Percentiles rank a stretch among this genome's conserved stretches.
phyloP scores from a whole-genome alignment of 2,888 invertebrate species.

The Tyria jacobaeae region DNA sequence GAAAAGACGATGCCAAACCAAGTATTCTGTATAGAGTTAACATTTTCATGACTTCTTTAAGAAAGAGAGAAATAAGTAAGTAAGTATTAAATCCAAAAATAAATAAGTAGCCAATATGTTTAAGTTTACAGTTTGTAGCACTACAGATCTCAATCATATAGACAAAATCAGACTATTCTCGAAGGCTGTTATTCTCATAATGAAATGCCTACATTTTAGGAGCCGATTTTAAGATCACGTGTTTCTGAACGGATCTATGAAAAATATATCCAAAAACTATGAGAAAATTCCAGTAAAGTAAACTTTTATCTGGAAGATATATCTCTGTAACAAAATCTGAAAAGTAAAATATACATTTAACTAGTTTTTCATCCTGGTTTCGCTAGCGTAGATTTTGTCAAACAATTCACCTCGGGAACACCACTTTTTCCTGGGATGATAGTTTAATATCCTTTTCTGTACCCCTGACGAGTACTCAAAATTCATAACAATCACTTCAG shows the following conservation, averaged over 20 bases:
- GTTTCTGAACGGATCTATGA: conserved; percentile 3
- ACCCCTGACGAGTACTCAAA: too few relatives aligned
- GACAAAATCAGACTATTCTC: not conserved
- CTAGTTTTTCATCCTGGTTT: too few relatives aligned
- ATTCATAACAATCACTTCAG: too few relatives aligned
- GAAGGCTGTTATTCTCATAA: conserved; percentile 4
- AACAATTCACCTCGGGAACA: too few relatives aligned
- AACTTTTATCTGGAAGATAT: not conserved
- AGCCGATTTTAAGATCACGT: conserved; percentile 11
- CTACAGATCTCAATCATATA: not conserved
- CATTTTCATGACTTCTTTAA: not conserved
- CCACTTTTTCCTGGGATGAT: too few relatives aligned
- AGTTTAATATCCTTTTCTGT: too few relatives aligned
- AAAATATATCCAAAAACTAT: not conserved
- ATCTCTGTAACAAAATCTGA: not conserved
- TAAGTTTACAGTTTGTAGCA: not conserved
- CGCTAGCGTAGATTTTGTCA: too few relatives aligned
- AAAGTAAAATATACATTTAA: not conserved
- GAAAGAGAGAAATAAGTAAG: too few relatives aligned
- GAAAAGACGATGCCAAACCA: too few relatives aligned
- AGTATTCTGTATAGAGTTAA: too few relatives aligned
- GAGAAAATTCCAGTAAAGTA: not conserved
- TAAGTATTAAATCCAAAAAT: too few relatives aligned
- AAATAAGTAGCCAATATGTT: too few relatives aligned
- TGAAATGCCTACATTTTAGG: conserved; percentile 10